phyloP scores from a whole-genome alignment of 2,113 vertebrate genomes.

The Aramus guarauna region DNA sequence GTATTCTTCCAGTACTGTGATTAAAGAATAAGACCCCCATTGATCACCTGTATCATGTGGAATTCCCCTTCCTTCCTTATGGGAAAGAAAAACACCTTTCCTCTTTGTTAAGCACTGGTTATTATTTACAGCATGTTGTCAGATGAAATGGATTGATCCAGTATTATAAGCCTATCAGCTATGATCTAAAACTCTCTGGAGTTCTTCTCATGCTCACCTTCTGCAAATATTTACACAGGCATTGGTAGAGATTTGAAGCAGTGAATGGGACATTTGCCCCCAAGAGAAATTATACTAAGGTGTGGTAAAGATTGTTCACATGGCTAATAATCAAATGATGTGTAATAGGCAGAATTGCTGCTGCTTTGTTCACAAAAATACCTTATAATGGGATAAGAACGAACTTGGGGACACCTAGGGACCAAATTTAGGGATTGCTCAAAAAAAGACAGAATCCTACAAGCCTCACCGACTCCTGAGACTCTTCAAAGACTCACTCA shows the following conservation, averaged over 20 bases:
- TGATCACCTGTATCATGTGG: neutral
- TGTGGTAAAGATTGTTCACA: neutral
- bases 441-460: neutral
- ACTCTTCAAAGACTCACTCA: neutral
- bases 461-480: neutral
- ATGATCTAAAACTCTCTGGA: neutral
- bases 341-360: neutral
- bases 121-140: neutral
- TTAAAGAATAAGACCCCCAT: neutral
- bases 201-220: neutral
- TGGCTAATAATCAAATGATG: neutral
- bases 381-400: neutral
- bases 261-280: neutral
- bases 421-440: neutral
- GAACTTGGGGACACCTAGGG: neutral
- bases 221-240: neutral
- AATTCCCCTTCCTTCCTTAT: neutral
- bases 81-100: neutral
- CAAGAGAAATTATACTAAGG: neutral
- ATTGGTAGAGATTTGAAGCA: neutral
- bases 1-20: neutral
- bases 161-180: neutral
- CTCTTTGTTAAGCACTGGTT: neutral
- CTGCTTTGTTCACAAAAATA: neutral
- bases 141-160: neutral